Evolutionary conservation across 2,888 invertebrate genomes (phyloP).

Genomic region (Heterodera filipjevi): DNA sequence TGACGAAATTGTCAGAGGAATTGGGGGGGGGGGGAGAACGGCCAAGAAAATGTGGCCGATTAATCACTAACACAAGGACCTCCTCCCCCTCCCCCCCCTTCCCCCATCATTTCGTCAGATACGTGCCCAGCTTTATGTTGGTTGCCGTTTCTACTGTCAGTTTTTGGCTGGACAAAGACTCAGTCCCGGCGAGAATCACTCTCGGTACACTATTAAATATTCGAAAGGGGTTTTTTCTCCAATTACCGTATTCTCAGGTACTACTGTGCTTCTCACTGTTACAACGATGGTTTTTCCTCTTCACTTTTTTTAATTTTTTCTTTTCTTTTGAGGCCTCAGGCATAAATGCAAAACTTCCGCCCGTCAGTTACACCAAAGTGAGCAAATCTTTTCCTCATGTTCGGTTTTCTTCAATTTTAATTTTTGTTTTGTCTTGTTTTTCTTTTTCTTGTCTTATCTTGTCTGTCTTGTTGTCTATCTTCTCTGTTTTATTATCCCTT

Average conservation of each 20-base stretch:
- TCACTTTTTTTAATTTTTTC: neutral
- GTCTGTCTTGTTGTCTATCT: too few species aligned
- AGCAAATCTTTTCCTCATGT: neutral
- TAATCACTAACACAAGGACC: neutral
- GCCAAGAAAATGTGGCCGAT: too few species aligned
- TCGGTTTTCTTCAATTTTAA: neutral
- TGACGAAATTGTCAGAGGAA: too few species aligned
- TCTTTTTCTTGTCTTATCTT: too few species aligned
- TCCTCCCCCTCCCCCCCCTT: constrained; percentile 68
- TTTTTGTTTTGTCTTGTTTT: neutral
- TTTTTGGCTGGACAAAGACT: constrained; percentile 62
- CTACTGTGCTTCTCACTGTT: constrained; percentile 93
- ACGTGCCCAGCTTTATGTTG: constrained; percentile 36
- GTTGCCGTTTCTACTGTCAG: constrained; percentile 35
- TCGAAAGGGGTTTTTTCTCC: neutral
- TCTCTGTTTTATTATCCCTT: too few species aligned
- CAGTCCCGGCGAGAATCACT: constrained; percentile 65
- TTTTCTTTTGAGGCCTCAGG: constrained; percentile 69
- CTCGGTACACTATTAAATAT: constrained; percentile 42
- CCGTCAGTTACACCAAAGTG: constrained; percentile 58
- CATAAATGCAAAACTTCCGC: constrained; percentile 62
- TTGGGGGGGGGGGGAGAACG: too few species aligned
- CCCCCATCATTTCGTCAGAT: constrained; percentile 83
- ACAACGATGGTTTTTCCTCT: constrained; percentile 69
- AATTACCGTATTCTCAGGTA: constrained; percentile 73